phyloP scores from a whole-genome alignment of 2,113 vertebrate genomes.

The Chitala chitala region DNA sequence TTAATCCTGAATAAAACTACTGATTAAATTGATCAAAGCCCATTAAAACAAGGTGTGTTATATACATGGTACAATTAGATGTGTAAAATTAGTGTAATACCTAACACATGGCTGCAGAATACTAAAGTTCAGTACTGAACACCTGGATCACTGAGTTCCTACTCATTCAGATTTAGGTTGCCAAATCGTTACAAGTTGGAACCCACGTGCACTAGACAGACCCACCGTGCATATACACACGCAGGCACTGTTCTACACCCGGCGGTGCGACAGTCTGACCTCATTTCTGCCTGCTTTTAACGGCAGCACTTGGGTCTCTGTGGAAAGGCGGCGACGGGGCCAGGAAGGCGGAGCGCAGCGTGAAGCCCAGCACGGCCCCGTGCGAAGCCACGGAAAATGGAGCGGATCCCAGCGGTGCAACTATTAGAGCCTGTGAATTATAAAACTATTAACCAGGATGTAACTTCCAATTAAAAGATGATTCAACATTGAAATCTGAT shows the following conservation, averaged over 20 bases:
- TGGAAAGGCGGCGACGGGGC: slow-evolving; percentile 42
- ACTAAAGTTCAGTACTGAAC: no score
- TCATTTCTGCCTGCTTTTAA: slow-evolving; percentile 41
- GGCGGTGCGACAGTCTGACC: slow-evolving; percentile 50
- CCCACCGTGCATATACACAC: no score
- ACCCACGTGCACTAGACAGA: no score
- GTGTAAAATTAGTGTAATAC: no score
- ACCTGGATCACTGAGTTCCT: no score
- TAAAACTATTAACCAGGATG: slow-evolving; percentile 99
- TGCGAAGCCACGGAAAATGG: slow-evolving; percentile 80
- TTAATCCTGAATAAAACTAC: no score
- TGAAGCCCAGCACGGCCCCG: slow-evolving; percentile 47
- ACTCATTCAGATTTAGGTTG: no score
- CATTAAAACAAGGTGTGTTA: no score
- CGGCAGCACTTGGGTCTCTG: slow-evolving; percentile 35
- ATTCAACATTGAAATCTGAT: slow-evolving; percentile 99
- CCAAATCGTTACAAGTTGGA: no score
- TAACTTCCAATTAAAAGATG: slow-evolving; percentile 99
- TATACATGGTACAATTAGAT: no score
- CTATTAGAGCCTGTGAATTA: slow-evolving; percentile 96
- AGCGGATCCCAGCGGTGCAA: slow-evolving; percentile 95
- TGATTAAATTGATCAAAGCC: no score
- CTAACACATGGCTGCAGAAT: no score
- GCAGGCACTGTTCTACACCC: slow-evolving; percentile 24
- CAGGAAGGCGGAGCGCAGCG: slow-evolving; percentile 28